Conservation (phyloP, 2,113 vertebrate species). For the Poeciliopsis retropinna region DNA sequence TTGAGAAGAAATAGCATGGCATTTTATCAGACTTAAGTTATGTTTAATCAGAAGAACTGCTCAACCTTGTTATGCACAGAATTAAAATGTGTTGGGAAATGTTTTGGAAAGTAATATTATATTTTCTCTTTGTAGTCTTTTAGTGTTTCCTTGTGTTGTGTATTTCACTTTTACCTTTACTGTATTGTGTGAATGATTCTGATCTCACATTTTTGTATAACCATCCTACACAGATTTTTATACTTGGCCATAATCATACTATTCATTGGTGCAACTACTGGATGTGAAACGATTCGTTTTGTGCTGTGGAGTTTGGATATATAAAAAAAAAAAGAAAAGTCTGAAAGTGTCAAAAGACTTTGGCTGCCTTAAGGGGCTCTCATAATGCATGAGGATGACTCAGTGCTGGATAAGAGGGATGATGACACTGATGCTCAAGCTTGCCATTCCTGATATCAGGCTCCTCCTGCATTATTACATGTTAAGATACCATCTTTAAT, state of each 20-base stretch:
- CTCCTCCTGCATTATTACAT: slow-evolving; percentile 66
- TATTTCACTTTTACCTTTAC: no score
- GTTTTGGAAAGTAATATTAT: no score
- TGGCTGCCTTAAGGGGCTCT: slow-evolving; percentile 49
- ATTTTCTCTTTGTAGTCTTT: no score
- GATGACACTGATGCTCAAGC: slow-evolving; percentile 68
- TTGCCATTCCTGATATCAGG: slow-evolving; percentile 32
- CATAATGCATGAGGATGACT: slow-evolving; percentile 56
- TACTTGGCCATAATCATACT: slow-evolving; percentile 8
- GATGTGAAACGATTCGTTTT: slow-evolving; percentile 17
- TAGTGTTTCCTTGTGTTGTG: no score
- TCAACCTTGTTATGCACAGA: no score
- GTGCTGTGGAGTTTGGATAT: slow-evolving; percentile 29
- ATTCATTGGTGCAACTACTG: slow-evolving; percentile 39
- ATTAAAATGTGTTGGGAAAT: no score
- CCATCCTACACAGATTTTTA: not conserved
- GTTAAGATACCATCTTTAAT: slow-evolving; percentile 79
- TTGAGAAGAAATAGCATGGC: no score
- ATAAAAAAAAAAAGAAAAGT: slow-evolving; percentile 18
- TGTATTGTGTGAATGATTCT: not conserved
- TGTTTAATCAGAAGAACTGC: no score
- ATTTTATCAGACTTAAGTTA: no score
- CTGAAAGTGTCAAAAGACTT: slow-evolving; percentile 39
- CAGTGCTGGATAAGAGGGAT: slow-evolving; percentile 62
- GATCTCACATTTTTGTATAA: not conserved